Evolutionary conservation across 2,888 invertebrate genomes (phyloP).

Genomic region (Caenorhabditis auriculariae): DNA sequence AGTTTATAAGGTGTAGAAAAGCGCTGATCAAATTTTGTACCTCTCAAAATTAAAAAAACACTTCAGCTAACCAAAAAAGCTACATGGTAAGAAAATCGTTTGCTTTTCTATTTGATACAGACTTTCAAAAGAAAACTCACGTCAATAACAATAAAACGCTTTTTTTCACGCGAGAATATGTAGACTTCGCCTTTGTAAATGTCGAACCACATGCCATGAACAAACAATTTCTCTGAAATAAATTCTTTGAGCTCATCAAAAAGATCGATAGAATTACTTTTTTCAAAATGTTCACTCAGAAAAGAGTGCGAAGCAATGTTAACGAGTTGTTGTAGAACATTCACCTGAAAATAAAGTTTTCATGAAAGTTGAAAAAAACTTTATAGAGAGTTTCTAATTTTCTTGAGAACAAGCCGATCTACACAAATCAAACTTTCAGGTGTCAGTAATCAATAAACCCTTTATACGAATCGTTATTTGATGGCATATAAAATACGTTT

Average conservation of each 20-base stretch:
- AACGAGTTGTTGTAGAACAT: constrained; percentile 53
- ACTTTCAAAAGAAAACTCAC: too few species aligned
- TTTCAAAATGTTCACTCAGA: constrained; percentile 36
- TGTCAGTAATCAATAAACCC: too few species aligned
- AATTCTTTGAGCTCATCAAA: neutral
- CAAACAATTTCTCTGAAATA: constrained; percentile 30
- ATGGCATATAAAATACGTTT: too few species aligned
- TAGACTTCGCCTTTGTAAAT: constrained; percentile 93
- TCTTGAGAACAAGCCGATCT: too few species aligned
- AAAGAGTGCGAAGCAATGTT: constrained; percentile 50
- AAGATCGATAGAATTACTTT: constrained; percentile 8
- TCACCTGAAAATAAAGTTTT: constrained; percentile 33
- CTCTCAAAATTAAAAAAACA: neutral
- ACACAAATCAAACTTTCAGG: too few species aligned
- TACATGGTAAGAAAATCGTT: neutral
- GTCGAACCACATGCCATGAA: constrained; percentile 86
- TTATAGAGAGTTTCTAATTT: too few species aligned
- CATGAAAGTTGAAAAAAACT: neutral
- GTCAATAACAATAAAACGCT: constrained; percentile 82
- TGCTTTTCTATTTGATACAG: constrained; percentile 1
- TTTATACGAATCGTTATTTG: too few species aligned
- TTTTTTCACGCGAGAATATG: constrained; percentile 84
- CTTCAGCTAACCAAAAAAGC: too few species aligned
- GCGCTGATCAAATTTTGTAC: neutral
- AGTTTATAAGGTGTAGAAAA: too few species aligned